Conservation (phyloP, 2,797 vertebrate genomes). For the Rhinella marina region DNA sequence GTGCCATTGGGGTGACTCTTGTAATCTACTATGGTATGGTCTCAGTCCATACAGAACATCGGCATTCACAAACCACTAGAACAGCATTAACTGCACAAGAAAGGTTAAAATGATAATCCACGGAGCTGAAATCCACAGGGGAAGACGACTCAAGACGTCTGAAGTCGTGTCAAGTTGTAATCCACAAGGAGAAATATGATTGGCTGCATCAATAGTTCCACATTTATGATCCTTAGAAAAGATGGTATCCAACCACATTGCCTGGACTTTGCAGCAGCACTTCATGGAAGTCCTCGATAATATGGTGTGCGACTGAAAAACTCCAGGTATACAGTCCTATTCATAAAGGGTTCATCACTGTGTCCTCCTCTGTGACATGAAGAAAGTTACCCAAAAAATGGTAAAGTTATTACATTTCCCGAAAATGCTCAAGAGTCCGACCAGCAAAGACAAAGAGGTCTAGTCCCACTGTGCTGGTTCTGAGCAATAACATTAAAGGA, state of each 20-base stretch:
- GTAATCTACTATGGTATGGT: not conserved
- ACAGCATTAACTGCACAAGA: not conserved
- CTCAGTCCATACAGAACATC: not conserved
- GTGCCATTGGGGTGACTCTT: not conserved
- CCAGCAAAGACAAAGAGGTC: not conserved
- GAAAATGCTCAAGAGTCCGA: not conserved
- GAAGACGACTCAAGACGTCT: not conserved
- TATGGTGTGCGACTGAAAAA: not conserved
- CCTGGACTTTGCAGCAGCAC: not conserved
- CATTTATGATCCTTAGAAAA: not conserved
- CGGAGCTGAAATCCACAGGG: conserved; percentile 3
- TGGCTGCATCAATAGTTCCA: not conserved
- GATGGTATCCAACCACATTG: not conserved
- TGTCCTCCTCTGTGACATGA: not conserved
- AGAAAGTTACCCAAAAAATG: not conserved
- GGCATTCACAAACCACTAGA: not conserved
- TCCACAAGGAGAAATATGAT: not conserved
- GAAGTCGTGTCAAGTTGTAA: not conserved
- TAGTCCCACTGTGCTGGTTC: not conserved
- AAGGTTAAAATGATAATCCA: not conserved
- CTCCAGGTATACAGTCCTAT: not conserved
- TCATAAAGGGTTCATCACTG: not conserved
- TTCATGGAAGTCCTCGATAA: not conserved
- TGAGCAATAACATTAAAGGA: no score
- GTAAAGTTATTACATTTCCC: not conserved